Base-by-base conservation (phyloP, 1,140 invertebrate species). In the Drosophila cardini region DNA sequence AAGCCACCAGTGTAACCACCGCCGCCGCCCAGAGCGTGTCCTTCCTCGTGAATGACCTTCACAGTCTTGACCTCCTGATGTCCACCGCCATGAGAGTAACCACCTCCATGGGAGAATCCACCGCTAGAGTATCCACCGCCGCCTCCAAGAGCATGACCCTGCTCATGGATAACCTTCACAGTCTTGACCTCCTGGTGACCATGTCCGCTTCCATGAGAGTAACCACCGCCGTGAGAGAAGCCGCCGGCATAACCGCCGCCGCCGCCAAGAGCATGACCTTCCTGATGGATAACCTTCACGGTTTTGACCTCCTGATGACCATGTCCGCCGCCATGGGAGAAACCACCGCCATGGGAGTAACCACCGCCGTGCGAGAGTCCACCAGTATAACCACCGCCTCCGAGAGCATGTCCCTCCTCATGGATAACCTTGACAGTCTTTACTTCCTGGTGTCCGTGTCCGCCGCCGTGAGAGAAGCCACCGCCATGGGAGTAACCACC, bases 341-440 rank as follows among this genome's bases (percentile, higher is more conserved):
- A 55, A 6, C 76, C 72, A 34, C 76, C 55, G n/a, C 68, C 72
- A 5, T 64, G 42, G 5, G 53, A 61, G 58, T 46, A 58, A 5
- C 78, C 71, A 40, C 75, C 55, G 18, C n/a, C n/a, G n/a, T n/a
- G n/a, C n/a, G 46, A 5, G 40, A 26, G 46, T n/a, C 70, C 52
- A 15, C 60, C n/a, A n/a, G n/a, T n/a, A n/a, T n/a, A n/a, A n/a
- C n/a, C 68, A 13, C 36, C 52, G 10, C 78, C 71, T 26, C 75
- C 56, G 26, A 75, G 77, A 21, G 42, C 68, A 26, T 72, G 78
- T 26, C 78, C 76, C 8, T 91, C 85, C 58, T 91, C 75, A 6
- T 91, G 90, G 55, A 91, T 91, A 6, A 91, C 90, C 55, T 90
- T 86, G 13, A 91, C 80, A 15, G 75, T 86, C 43, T 91, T 91